Evolutionary conservation across 2,888 invertebrate species (phyloP).

Genomic region (Mechanitis messenoides): DNA sequence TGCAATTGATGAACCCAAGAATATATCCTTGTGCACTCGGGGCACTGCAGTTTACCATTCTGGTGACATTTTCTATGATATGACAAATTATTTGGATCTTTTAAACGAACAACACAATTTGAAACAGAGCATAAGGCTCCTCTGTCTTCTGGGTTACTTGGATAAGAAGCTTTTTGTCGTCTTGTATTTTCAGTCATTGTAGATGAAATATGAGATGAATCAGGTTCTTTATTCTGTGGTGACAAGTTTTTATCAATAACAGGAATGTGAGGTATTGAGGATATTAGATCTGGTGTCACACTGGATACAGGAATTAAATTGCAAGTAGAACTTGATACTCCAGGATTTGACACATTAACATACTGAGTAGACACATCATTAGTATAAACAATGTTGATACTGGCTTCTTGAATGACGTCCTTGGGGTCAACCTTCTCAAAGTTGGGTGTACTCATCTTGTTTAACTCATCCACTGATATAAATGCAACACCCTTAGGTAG

Average conservation of each 20-base stretch:
- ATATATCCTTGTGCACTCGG: constrained; percentile 79
- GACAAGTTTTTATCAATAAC: constrained; percentile 37
- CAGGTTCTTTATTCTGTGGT: constrained; percentile 32
- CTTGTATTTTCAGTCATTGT: constrained; percentile 35
- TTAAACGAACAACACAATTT: constrained; percentile 76
- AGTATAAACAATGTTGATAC: constrained; percentile 68
- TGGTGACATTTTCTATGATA: constrained; percentile 82
- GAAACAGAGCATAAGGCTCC: constrained; percentile 70
- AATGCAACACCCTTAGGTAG: constrained; percentile 65
- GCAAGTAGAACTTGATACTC: constrained; percentile 40
- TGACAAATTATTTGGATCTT: constrained; percentile 75
- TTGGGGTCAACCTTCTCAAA: constrained; percentile 70
- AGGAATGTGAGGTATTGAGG: constrained; percentile 51
- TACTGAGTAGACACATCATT: constrained; percentile 61
- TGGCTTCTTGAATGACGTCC: constrained; percentile 69
- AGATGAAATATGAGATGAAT: constrained; percentile 35
- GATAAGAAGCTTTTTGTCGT: constrained; percentile 19
- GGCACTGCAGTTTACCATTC: constrained; percentile 73
- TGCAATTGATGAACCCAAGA: constrained; percentile 81
- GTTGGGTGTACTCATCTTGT: constrained; percentile 68
- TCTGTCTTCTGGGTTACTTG: constrained; percentile 35
- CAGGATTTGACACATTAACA: constrained; percentile 51
- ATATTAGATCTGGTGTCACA: constrained; percentile 66
- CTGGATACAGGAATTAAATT: constrained; percentile 58
- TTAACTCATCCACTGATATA: constrained; percentile 66